Evolutionary conservation across 2,113 vertebrate species (phyloP).

Genomic region (Urocolius indicus): DNA sequence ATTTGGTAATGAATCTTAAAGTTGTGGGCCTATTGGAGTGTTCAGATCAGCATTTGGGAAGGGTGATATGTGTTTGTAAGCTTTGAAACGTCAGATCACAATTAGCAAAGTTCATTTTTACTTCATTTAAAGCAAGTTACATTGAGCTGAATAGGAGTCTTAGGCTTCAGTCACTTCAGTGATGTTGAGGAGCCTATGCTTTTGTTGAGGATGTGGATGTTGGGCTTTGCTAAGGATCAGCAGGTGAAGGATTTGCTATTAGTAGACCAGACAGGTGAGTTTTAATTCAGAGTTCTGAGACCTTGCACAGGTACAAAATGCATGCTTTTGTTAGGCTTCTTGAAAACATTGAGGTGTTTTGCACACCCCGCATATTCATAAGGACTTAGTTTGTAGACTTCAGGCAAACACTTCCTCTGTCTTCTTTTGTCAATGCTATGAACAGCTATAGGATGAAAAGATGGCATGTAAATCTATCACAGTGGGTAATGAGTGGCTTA

Average conservation of each 20-base stretch:
- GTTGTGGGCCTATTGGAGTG: background rate
- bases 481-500: background rate
- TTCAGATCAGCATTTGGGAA: background rate
- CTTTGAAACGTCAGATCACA: background rate
- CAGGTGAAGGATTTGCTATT: background rate
- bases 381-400: background rate
- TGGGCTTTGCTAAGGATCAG: background rate
- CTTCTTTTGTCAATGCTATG: background rate
- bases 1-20: background rate
- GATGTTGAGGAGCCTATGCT: background rate
- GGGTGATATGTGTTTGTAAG: accelerated
- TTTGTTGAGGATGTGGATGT: background rate
- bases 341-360: background rate
- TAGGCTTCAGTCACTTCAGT: background rate
- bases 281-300: background rate
- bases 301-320: background rate
- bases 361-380: background rate
- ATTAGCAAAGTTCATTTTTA: background rate
- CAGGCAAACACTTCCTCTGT: background rate
- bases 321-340: background rate
- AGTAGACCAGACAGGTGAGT: background rate
- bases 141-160: background rate
- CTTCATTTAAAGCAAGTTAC: background rate
- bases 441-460: background rate
- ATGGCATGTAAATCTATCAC: background rate